phyloP scores from a whole-genome alignment of 2,113 vertebrate species.

The Ursus arctos region DNA sequence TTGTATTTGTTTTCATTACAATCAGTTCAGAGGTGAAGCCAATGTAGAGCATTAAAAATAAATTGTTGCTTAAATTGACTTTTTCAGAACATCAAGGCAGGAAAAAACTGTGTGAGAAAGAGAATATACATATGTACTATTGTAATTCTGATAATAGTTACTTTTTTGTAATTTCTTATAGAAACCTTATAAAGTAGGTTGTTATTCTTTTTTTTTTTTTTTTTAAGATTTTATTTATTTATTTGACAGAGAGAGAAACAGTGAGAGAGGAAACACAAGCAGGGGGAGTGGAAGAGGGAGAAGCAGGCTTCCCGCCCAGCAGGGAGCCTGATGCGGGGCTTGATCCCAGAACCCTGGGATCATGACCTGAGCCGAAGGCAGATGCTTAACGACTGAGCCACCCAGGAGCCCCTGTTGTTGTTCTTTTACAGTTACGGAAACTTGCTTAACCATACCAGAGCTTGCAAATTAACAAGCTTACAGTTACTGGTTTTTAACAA shows the following conservation, averaged over 20 bases:
- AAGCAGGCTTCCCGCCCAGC: no score
- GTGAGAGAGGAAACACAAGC: no score
- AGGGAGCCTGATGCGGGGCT: no score
- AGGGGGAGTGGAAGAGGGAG: no score
- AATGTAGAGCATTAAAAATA: conserved; percentile 32
- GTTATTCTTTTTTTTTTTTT: not conserved
- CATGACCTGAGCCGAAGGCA: no score
- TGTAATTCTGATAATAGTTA: not conserved
- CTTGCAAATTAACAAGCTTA: not conserved
- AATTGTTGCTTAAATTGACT: conserved; percentile 35
- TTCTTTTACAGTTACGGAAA: not conserved
- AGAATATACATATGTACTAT: not conserved
- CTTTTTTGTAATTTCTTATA: not conserved
- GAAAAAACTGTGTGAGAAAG: not conserved
- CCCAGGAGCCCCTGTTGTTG: not conserved
- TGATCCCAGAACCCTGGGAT: no score
- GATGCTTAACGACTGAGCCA: no score
- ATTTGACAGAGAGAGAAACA: no score
- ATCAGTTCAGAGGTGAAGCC: conserved; percentile 14
- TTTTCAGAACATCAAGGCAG: conserved; percentile 18
- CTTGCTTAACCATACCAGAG: not conserved
- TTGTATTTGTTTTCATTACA: conserved; percentile 53
- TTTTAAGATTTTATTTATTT: no score
- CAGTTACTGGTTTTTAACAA: not conserved
- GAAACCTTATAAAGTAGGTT: not conserved